A percentile compares a stretch with the other conserved stretches of the same genome.
These are phyloP conservation scores for Athalia rosae DNA, from an alignment of 2,888 invertebrate genomes.

Conservation along the genomic window DNA sequence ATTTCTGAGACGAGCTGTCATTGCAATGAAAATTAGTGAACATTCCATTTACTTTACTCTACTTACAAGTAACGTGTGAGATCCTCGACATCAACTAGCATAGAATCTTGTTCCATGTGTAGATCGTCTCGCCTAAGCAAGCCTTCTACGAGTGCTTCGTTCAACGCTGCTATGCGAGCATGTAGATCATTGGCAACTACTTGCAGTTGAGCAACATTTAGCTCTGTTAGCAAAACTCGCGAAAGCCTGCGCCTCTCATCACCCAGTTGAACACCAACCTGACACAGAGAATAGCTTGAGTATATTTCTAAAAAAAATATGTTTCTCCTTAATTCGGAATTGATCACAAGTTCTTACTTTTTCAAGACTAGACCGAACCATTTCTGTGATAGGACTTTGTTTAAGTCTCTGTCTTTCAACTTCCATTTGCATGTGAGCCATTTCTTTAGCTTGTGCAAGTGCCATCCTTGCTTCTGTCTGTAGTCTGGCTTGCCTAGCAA, in stretches of 20 bases:
- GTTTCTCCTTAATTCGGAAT: background rate
- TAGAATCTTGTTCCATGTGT: conserved; percentile 98
- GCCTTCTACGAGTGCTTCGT: conserved; percentile 91
- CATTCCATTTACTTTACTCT: background rate
- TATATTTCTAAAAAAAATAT: background rate
- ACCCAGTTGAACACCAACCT: conserved; percentile 88
- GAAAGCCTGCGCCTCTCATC: conserved; percentile 89
- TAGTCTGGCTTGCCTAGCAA: conserved; percentile 83
- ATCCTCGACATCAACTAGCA: conserved; percentile 98
- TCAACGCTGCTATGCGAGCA: conserved; percentile 93
- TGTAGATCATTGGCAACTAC: conserved; percentile 96
- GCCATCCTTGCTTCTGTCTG: conserved; percentile 93
- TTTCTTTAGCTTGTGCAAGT: conserved; percentile 91
- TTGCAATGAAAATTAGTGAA: background rate
- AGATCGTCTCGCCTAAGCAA: conserved; percentile 95
- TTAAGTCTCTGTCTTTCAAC: conserved; percentile 83
- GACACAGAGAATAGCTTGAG: conserved; percentile 50
- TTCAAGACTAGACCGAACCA: conserved; percentile 86
- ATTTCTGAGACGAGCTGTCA: background rate
- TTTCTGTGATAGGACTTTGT: conserved; percentile 89
- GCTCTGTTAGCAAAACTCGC: conserved; percentile 89
- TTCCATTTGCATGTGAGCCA: conserved; percentile 95
- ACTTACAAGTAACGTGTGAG: conserved; percentile 91
- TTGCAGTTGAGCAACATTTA: conserved; percentile 95
- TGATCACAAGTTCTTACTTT: conserved; percentile 74